Percentiles rank a stretch among this genome's conserved stretches.
These are phyloP conservation scores for Osmerus eperlanus DNA, from an alignment of 2,113 vertebrate genomes.

Conservation along the genomic window DNA sequence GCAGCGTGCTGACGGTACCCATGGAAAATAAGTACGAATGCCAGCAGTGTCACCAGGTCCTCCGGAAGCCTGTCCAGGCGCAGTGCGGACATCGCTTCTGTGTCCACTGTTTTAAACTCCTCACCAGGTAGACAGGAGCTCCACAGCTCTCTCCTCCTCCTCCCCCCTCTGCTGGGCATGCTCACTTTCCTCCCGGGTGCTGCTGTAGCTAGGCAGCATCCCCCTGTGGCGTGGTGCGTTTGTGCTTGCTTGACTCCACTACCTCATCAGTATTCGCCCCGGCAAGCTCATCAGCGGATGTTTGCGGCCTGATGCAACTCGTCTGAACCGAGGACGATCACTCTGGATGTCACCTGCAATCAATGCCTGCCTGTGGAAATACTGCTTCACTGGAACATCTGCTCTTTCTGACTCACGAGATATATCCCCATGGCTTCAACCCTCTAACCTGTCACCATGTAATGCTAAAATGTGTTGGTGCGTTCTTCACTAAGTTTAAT, in stretches of 20 bases:
- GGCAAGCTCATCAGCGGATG: neutral
- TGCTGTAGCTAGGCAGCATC: neutral
- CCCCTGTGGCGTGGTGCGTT: neutral
- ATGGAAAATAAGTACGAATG: conserved; percentile 92
- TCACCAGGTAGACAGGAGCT: conserved; percentile 79
- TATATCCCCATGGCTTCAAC: no score
- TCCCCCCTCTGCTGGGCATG: conserved; percentile 34
- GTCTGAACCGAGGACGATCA: no score
- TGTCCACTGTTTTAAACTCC: conserved; percentile 79
- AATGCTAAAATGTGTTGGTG: no score
- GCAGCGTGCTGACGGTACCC: conserved; percentile 81
- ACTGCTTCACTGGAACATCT: no score
- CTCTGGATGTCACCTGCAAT: no score
- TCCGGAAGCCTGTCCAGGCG: conserved; percentile 87
- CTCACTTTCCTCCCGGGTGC: conserved; percentile 15
- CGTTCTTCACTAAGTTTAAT: no score
- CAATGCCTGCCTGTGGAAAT: no score
- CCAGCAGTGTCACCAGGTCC: conserved; percentile 82
- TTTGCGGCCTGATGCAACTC: no score
- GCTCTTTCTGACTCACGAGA: no score
- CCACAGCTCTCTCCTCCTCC: conserved; percentile 24
- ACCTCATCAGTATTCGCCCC: conserved; percentile 23
- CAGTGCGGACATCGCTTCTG: conserved; percentile 95
- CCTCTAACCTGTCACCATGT: no score
- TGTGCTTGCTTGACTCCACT: neutral